Conservation (phyloP, 2,888 invertebrate species). For the Ariolimax columbianus region DNA sequence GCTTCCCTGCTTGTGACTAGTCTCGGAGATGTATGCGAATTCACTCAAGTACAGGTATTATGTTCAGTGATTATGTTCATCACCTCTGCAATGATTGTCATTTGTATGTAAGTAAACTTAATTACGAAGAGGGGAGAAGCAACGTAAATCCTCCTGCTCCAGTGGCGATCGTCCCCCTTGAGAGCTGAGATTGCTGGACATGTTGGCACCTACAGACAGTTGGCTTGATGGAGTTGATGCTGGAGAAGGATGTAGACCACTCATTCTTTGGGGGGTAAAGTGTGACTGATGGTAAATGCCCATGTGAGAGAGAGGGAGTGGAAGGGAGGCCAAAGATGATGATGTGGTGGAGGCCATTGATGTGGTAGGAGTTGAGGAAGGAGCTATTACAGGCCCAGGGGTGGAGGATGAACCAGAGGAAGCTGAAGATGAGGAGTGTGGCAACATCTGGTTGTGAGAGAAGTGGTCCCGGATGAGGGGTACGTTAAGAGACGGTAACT, state of each 20-base stretch:
- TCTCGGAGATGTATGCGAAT: background rate
- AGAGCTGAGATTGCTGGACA: slow-evolving; percentile 45
- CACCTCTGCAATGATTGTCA: no score
- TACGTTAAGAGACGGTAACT: slow-evolving; percentile 54
- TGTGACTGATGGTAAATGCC: slow-evolving; percentile 54
- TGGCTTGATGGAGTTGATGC: slow-evolving; percentile 50
- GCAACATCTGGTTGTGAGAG: slow-evolving; percentile 51
- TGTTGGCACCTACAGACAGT: slow-evolving; percentile 41
- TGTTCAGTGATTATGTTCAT: background rate
- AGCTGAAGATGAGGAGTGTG: slow-evolving; percentile 39
- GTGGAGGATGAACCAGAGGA: slow-evolving; percentile 44
- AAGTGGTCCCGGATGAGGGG: slow-evolving; percentile 54
- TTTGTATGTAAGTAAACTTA: background rate
- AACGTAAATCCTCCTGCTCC: slow-evolving; percentile 50
- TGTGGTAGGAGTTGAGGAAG: slow-evolving; percentile 35
- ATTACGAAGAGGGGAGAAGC: slow-evolving; percentile 50
- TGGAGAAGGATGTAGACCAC: slow-evolving; percentile 47
- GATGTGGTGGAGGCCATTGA: slow-evolving; percentile 46
- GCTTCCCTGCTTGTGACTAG: no score
- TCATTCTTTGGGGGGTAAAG: slow-evolving; percentile 51
- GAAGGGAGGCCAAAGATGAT: slow-evolving; percentile 43
- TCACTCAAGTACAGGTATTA: background rate
- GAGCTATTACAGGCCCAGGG: slow-evolving; percentile 6
- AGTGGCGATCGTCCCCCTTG: slow-evolving; percentile 50
- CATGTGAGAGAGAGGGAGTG: slow-evolving; percentile 50